Percentiles rank a stretch among this genome's conserved stretches.
Evolutionary conservation across 2,113 vertebrate species (phyloP).

Genomic region (Anarhynchus alexandrinus): DNA sequence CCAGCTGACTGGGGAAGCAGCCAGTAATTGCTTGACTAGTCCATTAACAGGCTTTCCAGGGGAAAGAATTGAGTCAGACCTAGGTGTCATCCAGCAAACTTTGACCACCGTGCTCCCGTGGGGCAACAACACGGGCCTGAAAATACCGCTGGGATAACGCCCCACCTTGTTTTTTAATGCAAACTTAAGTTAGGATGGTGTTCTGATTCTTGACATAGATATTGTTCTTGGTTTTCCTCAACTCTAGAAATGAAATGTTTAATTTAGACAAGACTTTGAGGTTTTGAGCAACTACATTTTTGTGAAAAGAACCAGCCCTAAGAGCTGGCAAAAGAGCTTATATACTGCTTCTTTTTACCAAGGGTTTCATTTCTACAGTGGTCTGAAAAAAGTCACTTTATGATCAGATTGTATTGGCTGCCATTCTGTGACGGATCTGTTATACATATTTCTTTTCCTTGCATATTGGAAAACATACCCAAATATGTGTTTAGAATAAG

Average conservation of each 20-base stretch:
- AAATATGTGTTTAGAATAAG: neutral
- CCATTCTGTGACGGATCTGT: neutral
- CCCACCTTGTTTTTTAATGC: neutral
- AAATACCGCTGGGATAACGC: neutral
- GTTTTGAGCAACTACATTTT: neutral
- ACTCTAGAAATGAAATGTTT: neutral
- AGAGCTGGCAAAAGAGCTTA: neutral
- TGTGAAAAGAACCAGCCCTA: neutral
- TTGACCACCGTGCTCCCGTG: neutral
- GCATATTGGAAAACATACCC: neutral
- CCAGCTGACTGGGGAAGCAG: neutral
- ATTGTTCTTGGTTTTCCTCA: neutral
- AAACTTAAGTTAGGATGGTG: neutral
- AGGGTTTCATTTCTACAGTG: neutral
- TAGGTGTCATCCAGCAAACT: neutral
- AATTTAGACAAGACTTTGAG: neutral
- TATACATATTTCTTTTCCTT: neutral
- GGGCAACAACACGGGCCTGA: neutral
- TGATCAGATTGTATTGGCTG: neutral
- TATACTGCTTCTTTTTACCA: neutral
- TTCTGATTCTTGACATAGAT: neutral
- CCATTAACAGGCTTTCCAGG: accelerated
- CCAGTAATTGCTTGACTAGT: neutral
- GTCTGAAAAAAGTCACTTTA: neutral
- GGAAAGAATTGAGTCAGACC: neutral